Percentiles rank a stretch among this genome's conserved stretches.
Conservation (phyloP, 2,797 vertebrate species). For the Lithobates sylvaticus region DNA sequence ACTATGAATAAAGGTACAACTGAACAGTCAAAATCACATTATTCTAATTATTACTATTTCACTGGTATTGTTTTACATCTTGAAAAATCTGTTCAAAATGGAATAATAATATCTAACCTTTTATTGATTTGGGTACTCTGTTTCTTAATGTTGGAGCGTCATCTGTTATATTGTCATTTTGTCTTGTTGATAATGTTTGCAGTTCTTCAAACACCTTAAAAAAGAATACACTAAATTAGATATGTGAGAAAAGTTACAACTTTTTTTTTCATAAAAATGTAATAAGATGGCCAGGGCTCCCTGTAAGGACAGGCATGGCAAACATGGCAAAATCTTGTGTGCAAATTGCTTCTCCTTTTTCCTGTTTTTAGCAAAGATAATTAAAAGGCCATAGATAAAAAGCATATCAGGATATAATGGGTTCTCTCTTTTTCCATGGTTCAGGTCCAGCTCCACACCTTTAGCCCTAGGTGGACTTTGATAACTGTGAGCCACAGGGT, state of each 20-base stretch:
- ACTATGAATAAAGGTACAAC: not conserved
- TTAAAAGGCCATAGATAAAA: too few species aligned
- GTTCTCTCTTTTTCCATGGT: too few species aligned
- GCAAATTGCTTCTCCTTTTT: too few species aligned
- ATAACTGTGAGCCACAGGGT: too few species aligned
- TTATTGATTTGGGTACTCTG: not conserved
- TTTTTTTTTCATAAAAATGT: too few species aligned
- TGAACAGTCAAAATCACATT: not conserved
- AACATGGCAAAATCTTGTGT: not conserved
- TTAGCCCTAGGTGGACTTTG: too few species aligned
- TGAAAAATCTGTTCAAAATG: not conserved
- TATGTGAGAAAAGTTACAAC: not conserved
- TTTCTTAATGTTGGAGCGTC: conserved; percentile 58
- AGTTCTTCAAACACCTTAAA: conserved; percentile 88
- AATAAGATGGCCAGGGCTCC: too few species aligned
- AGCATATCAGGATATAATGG: too few species aligned
- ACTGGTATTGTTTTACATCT: not conserved
- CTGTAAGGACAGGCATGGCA: not conserved
- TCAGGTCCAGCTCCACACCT: too few species aligned
- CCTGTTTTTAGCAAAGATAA: too few species aligned
- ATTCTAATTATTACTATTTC: not conserved
- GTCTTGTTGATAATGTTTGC: conserved; percentile 77
- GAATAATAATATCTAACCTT: conserved; percentile 52
- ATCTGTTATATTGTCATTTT: conserved; percentile 59
- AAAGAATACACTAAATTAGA: not conserved